Conservation (phyloP, 2,113 vertebrate species). For the Enhydra lutris region DNA sequence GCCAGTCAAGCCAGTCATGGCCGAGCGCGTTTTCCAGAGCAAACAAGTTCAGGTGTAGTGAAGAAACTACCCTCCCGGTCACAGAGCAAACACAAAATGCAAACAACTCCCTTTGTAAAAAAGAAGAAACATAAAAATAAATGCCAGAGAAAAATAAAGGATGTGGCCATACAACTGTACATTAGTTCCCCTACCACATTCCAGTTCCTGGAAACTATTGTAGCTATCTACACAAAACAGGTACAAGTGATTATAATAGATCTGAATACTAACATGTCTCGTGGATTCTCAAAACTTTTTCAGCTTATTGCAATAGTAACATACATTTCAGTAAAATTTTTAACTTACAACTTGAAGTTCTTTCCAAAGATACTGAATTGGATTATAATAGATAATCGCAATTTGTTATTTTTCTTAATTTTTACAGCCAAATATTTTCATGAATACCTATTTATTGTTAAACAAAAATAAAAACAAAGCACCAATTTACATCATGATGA, state of each 20-base stretch:
- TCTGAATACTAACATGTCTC: neutral
- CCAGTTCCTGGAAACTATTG: neutral
- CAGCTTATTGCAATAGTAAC: neutral
- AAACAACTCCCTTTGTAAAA: neutral
- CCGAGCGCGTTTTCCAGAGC: neutral
- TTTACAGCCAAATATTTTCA: conserved; percentile 51
- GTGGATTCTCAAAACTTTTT: neutral
- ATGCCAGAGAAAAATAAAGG: neutral
- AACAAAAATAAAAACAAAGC: conserved; percentile 53
- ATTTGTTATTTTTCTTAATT: conserved; percentile 42
- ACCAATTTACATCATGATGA: conserved; percentile 35
- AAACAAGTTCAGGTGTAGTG: neutral
- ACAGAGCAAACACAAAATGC: conserved; percentile 1
- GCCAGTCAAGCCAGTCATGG: neutral
- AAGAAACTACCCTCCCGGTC: neutral
- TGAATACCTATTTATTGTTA: conserved; percentile 35
- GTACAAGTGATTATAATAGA: neutral
- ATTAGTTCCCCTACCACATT: neutral
- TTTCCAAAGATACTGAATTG: conserved; percentile 34
- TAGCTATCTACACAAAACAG: neutral
- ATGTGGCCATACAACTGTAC: neutral
- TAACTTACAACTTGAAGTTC: conserved; percentile 15
- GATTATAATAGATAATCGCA: neutral
- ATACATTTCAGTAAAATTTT: neutral
- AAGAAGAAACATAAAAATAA: neutral